A percentile compares a stretch with the other conserved stretches of the same genome.
phyloP scores from a whole-genome alignment of 2,797 vertebrate species.

The Scolopax rusticola region DNA sequence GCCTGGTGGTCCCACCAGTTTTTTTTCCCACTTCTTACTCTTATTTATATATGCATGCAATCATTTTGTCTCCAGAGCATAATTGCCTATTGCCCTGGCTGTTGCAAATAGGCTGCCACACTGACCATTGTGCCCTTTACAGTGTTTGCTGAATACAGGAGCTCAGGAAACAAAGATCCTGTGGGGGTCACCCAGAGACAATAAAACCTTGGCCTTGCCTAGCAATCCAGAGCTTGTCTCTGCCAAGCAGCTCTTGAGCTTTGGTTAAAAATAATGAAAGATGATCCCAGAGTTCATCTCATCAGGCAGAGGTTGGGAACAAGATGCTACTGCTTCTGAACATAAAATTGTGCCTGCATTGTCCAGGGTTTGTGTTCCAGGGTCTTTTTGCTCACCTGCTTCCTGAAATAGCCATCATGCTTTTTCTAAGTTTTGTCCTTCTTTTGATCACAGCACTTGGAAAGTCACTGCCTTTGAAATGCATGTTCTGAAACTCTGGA shows the following conservation, averaged over 20 bases:
- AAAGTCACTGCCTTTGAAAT: not conserved
- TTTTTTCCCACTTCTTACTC: not conserved
- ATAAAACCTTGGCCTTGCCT: not conserved
- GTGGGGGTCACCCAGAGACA: not conserved
- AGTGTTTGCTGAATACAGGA: not conserved
- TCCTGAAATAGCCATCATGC: not conserved
- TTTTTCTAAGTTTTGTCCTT: not conserved
- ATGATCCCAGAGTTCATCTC: not conserved
- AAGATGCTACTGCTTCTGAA: not conserved
- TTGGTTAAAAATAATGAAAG: not conserved
- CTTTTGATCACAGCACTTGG: not conserved
- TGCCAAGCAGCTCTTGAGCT: slow-evolving; percentile 12
- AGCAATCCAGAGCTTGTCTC: not conserved
- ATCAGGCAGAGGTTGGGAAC: not conserved
- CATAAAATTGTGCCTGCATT: not conserved
- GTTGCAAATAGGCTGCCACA: not conserved
- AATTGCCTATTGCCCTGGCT: not conserved
- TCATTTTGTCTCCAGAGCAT: not conserved
- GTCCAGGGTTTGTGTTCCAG: not conserved
- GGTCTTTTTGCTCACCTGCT: not conserved
- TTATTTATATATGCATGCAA: not conserved
- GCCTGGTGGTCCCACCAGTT: not conserved
- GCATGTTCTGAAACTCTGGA: not conserved
- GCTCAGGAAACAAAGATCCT: not conserved
- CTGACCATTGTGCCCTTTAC: not conserved